Base-by-base conservation (phyloP, 2,113 vertebrate genomes). In the Sturnus vulgaris region DNA sequence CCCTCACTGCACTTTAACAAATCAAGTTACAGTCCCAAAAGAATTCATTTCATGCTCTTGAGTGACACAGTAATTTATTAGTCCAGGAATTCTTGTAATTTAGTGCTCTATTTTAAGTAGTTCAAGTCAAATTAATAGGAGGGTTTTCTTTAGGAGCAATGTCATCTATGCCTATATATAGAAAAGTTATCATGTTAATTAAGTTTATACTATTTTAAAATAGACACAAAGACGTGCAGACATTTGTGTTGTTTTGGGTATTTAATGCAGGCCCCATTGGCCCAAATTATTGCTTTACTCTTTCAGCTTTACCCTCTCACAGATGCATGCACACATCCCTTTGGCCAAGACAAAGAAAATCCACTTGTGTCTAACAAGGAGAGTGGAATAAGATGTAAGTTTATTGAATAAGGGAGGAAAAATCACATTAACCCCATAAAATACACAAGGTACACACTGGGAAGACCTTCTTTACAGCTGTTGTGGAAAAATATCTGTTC, bases 401-500 rank as follows among this genome's bases (percentile, higher is more conserved):
- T 90, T 77, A 59, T 76, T 82, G 86, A 91, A 64, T 70, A 83
- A 77, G 15, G 33, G 56, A n/a, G 10, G 1, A 2, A 18, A 59
- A 91, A 84, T 88, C 86, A 37, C 76, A 31, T 81, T 87, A 96
- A 92, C 95, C 94, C 91, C 82, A 22, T 33, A 61, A 75, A 95
- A 95, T 61, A 71, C 79, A 13, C 84, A 69, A 44, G 69, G 70
- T 93, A 59, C 86, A 50, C 88, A 66, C 52, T 66, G n/a, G 13
- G 12, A 91, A 95, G 96, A 82, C 90, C 94, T 90, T 93, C 79
- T 84, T 76, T 60, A 95, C 90, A 91, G 88, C 87, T 88, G 50
- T 96, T 96, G 96, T 94, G 94, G 87, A 96, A 96, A 94, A 91
- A 80, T 93, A 87, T 90, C 96, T 96, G n/a, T 89, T 96, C 94